Evolutionary conservation across 92 coral and sea anemone genomes (phyloP), one percentile per base, ranked within the genome.

Genomic region (Desmophyllum pertusum): DNA sequence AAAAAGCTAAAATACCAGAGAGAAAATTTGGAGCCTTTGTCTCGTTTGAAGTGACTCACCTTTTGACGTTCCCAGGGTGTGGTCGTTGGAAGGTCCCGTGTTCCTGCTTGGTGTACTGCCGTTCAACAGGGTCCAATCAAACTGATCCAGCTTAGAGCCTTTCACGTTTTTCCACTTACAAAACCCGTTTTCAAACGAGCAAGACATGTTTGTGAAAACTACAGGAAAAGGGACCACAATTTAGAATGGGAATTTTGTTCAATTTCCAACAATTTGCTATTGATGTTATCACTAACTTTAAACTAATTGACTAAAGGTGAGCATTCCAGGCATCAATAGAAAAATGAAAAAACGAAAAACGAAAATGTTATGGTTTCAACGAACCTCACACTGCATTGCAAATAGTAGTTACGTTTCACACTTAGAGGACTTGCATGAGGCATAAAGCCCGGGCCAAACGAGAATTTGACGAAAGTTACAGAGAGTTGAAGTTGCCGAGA

Each of bases 11-110:
- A 18, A 38, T 36, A 17, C 14, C 4, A 11, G 72, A 61, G 6
- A 27, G 5, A 57, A 19, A 11, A 21, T 73, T 31, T n/a, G 10
- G 42, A 27, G 18, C 4, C 48, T 2, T 6, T 57, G 23, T 8
- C 31, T 35, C 21, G 25, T n/a, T 43, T 19, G 13, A 73, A 57
- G 50, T 70, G 67, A 81, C 71, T 6, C n/a, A 92, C 98, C 98
- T 84, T 76, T 73, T 11, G 68, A 73, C 15, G 89, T 72, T 9
- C 91, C 78, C 27, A 87, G 77, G 19, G 98, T 94, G 91, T 94
- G 93, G 53, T 94, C 98, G 48, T 78, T 35, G 11, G 69, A 45
- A 6, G 98, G 98, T 15, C 98, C 98, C 23, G 98, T 94, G 3
- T 84, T 86, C 30, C 92, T 73, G 77, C 98, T 94, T 8, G 86